phyloP scores from a whole-genome alignment of 2,888 invertebrate genomes.

The Eristalis intricaria region DNA sequence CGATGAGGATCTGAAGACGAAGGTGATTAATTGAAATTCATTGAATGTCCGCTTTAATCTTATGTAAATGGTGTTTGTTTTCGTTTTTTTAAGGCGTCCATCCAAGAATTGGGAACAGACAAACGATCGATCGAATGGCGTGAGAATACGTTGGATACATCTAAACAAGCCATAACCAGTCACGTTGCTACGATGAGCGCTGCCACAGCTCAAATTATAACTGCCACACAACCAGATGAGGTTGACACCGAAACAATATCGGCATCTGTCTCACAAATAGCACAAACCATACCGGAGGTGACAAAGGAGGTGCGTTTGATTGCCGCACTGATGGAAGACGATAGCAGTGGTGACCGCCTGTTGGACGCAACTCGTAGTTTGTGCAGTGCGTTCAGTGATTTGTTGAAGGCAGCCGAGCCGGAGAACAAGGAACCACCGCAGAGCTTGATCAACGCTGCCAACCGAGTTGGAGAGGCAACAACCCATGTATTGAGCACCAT shows the following conservation, averaged over 20 bases:
- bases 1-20: constrained; percentile 87
- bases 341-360: constrained; percentile 90
- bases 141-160: constrained; percentile 95
- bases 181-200: constrained; percentile 99
- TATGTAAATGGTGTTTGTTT: background rate
- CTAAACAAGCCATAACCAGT: constrained; percentile 97
- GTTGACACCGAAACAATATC: constrained; percentile 98
- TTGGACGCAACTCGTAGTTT: constrained; percentile 95
- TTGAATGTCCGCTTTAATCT: background rate
- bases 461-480: constrained; percentile 97
- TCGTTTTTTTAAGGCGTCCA: constrained; percentile 80
- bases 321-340: constrained; percentile 96
- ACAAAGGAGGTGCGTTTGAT: constrained; percentile 90
- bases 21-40: constrained; percentile 74
- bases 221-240: constrained; percentile 93
- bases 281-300: constrained; percentile 97
- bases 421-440: constrained; percentile 96
- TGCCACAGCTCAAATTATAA: constrained; percentile 98
- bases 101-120: constrained; percentile 90
- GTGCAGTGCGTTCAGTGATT: constrained; percentile 96
- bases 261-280: constrained; percentile 98
- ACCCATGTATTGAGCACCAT: constrained; percentile 96
- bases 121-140: constrained; percentile 96
- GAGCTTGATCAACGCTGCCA: constrained; percentile 96
- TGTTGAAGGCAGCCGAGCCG: constrained; percentile 97